phyloP scores from a whole-genome alignment of 2,797 vertebrate genomes.

The Chaetophractus vellerosus region DNA sequence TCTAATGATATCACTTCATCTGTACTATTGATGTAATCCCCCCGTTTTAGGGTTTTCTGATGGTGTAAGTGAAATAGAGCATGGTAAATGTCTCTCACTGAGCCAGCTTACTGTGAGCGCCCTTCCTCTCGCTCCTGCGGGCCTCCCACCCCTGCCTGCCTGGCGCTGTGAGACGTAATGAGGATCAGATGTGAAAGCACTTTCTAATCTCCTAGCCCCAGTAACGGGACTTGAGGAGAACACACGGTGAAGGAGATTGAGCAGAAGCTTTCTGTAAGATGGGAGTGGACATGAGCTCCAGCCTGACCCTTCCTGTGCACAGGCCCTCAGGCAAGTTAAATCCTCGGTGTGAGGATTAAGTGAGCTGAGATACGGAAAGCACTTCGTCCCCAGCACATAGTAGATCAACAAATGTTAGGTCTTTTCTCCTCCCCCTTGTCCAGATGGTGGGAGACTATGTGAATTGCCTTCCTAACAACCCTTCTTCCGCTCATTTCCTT shows the following conservation, averaged over 20 bases:
- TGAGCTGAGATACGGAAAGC: not conserved
- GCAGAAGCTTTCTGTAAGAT: not conserved
- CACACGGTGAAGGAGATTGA: not conserved
- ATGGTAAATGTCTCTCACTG: not conserved
- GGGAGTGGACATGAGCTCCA: too few species aligned
- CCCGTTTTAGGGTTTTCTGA: not conserved
- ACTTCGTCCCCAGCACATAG: not conserved
- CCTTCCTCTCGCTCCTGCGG: not conserved
- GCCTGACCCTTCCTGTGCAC: not conserved
- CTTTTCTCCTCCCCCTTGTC: not conserved
- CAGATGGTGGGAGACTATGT: not conserved
- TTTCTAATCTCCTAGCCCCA: not conserved
- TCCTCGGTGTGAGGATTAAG: not conserved
- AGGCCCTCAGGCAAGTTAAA: not conserved
- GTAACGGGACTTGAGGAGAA: not conserved
- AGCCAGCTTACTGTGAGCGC: not conserved
- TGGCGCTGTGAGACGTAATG: not conserved
- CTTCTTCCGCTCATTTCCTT: not conserved
- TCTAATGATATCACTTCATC: not conserved
- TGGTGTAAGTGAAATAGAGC: not conserved
- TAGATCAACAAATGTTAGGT: not conserved
- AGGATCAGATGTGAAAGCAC: not conserved
- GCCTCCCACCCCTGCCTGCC: not conserved
- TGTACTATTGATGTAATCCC: not conserved
- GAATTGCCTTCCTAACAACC: not conserved